Evolutionary conservation across 2,888 invertebrate genomes (phyloP).

Genomic region (Acutogordius australiensis): DNA sequence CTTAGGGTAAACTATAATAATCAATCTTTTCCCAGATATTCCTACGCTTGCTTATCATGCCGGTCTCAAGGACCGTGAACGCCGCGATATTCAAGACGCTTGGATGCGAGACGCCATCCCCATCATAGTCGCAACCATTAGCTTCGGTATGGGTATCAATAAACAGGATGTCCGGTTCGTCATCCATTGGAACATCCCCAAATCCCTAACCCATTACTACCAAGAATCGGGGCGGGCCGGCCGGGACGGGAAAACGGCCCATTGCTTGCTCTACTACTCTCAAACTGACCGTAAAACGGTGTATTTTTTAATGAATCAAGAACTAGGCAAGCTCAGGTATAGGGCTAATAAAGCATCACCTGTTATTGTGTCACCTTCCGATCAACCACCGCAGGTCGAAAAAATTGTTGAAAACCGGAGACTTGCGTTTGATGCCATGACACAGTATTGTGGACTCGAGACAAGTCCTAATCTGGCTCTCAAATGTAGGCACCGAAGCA

Average conservation of each 20-base stretch:
- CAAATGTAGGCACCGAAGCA: not conserved
- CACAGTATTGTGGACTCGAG: not conserved
- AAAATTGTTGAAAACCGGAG: not conserved
- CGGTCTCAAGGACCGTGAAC: constrained; percentile 30
- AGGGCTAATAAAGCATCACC: constrained; percentile 14
- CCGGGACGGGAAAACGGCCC: constrained; percentile 61
- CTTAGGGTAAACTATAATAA: constrained; percentile 23
- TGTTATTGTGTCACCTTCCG: no score
- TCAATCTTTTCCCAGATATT: no score
- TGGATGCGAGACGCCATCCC: constrained; percentile 66
- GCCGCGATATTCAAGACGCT: constrained; percentile 49
- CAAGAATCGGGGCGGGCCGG: constrained; percentile 86
- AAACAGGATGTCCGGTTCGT: constrained; percentile 73
- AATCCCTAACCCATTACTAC: constrained; percentile 77
- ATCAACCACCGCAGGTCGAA: not conserved
- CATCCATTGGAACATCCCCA: constrained; percentile 77
- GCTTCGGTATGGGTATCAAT: constrained; percentile 98
- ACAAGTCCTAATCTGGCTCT: no score
- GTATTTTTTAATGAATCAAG: constrained; percentile 43
- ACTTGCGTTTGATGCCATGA: not conserved
- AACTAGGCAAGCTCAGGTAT: constrained; percentile 25
- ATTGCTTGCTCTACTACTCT: constrained; percentile 67
- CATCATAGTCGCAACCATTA: constrained; percentile 77
- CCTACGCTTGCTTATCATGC: constrained; percentile 60
- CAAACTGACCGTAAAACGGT: constrained; percentile 48